Evolutionary conservation across 1,140 invertebrate genomes (phyloP), one percentile per base, ranked within the genome.

Genomic region (Helicoverpa zea): DNA sequence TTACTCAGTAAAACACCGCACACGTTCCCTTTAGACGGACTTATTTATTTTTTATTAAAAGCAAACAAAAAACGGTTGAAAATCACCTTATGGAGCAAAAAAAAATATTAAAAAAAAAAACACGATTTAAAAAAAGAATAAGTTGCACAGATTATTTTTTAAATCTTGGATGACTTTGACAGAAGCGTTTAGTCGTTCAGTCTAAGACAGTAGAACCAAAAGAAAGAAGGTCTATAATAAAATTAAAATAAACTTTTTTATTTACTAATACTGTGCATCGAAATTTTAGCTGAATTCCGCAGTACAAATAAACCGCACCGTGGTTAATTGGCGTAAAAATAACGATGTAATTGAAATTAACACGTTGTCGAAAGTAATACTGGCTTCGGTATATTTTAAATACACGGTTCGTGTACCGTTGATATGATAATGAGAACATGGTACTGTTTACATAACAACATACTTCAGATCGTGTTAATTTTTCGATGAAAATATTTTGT

Each of bases 251-350:
- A 49, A 47, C 61, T 52, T 12, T 77, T 23, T 23, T 23, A 23
- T 23, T 64, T 64, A 58, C 58, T 51, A 76, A 76, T 7, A 77
- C 59, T 59, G 74, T 77, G 49, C 73, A 81, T 82, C 61, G 35
- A 81, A 83, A 87, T 80, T 81, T 75, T 58, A 84, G 73, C 63
- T 83, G 54, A 64, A 79, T 81, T 52, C 79, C 66, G 54, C 54
- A 61, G 77, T 82, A 83, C 84, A 84, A 90, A 87, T 85, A 87
- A 83, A 87, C 87, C 87, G 86, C 87, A 88, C 72, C 70, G 76
- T 52, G 88, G 90, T 90, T 92, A 94, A 93, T 94, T 94, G 90
- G 87, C 92, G 89, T 93, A 90, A 93, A 94, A 94, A 94, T 94
- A 94, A 94, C 90, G 91, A 94, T 86, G 91, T 91, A 89, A 92